Percentiles rank a stretch among this genome's conserved stretches.
Evolutionary conservation across 2,888 invertebrate genomes (phyloP).

Genomic region (Zaprionus obscuricornis): DNA sequence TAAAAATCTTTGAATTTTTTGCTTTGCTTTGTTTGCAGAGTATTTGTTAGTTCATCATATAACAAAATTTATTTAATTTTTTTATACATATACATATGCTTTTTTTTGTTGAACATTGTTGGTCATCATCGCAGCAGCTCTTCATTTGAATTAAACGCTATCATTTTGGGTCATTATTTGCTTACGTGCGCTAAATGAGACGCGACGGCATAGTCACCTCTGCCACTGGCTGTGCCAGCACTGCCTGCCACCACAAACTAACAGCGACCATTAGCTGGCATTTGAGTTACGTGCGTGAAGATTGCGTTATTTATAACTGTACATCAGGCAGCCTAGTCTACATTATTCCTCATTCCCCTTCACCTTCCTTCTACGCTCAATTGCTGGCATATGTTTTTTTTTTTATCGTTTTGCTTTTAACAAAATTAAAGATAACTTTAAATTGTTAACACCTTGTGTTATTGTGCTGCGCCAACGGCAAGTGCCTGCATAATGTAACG

Average conservation of each 20-base stretch:
- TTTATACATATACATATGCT: constrained; percentile 9
- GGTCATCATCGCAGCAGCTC: constrained; percentile 59
- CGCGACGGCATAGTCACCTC: constrained; percentile 54
- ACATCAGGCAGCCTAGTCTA: not conserved
- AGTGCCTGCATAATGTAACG: constrained; percentile 42
- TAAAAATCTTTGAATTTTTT: no score
- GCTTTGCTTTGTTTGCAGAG: constrained; percentile 18
- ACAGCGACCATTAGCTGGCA: constrained; percentile 57
- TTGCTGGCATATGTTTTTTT: constrained; percentile 45
- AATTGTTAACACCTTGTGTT: constrained; percentile 71
- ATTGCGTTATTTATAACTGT: constrained; percentile 75
- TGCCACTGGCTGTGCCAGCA: constrained; percentile 8
- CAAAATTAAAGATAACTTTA: constrained; percentile 68
- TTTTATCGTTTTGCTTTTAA: constrained; percentile 49
- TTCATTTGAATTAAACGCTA: constrained; percentile 75
- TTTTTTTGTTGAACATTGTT: constrained; percentile 40
- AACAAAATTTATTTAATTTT: constrained; percentile 3
- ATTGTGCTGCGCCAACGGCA: constrained; percentile 39
- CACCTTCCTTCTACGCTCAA: not conserved
- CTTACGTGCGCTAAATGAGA: constrained; percentile 80
- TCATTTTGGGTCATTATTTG: constrained; percentile 81
- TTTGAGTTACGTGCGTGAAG: constrained; percentile 79
- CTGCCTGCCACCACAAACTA: not conserved
- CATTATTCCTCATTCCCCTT: not conserved
- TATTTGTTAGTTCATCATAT: not conserved